Base-by-base conservation (phyloP, 2,113 vertebrate genomes). In the Petrocephalus zakoni region DNA sequence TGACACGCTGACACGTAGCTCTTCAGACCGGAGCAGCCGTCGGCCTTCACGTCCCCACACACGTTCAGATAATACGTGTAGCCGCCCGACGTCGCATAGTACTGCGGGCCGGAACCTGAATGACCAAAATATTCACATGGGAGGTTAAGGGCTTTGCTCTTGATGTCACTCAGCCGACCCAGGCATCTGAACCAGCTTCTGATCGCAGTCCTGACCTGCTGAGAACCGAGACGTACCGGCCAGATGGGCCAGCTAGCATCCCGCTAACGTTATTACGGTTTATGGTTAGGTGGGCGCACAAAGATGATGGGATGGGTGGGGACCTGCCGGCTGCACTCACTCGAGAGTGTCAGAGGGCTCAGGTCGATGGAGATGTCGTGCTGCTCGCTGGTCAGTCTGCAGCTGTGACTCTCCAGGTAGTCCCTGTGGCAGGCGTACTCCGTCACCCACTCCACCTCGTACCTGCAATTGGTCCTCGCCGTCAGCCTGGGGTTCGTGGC, bases 371-470 rank as follows among this genome's bases (percentile, higher is more conserved):
- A 92, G 92, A 99, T 92, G 89, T 98, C 96, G 0, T 99, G 97
- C 91, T 98, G 97, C 2, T 94, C 82, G 22, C 91, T 96, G 93
- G 92, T 97, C 89, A 99, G 93, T 58, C 82, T 91, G 91, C 98
- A 99, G 90, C 0, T 91, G 4, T 90, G 83, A 29, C 97, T 99
- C 92, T 99, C 97, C 93, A 99, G 91, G 86, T 99, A 99, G 90
- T 99, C 98, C 81, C 97, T 94, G 94, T 98, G 97, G 91, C 98
- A 99, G 17, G 98, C 98, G 7, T 98, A 98, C 75, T 99, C 98
- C 0, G 98, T 99, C 91, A 97, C 93, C 98, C 98, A 99, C 90
- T 97, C 96, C 22, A 99, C 90, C 93, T 99, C 98, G 55, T 96
- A 99, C 0, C 97, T 97, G 89, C 98, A 99, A 92, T 98, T 97